phyloP scores from a whole-genome alignment of 2,113 vertebrate species.

The Ciconia maguari region DNA sequence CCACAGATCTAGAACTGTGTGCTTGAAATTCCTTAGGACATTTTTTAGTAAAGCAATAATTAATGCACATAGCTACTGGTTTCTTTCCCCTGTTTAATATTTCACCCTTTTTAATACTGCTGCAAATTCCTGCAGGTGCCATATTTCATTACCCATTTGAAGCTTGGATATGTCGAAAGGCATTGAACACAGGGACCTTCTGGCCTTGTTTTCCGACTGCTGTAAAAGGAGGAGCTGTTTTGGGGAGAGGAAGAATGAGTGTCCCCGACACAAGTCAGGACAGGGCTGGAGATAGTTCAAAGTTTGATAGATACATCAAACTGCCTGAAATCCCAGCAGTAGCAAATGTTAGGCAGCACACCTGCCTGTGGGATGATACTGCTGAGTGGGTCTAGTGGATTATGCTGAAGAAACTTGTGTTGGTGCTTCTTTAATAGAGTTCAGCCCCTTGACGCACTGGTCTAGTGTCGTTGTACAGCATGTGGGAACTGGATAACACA shows the following conservation, averaged over 20 bases:
- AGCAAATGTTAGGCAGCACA: not conserved
- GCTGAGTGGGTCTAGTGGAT: not conserved
- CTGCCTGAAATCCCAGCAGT: not conserved
- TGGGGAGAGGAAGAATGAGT: not conserved
- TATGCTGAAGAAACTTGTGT: not conserved
- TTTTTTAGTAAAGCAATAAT: not conserved
- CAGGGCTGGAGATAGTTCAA: not conserved
- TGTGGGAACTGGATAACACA: not conserved
- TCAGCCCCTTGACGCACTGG: not conserved
- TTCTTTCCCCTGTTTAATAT: not conserved
- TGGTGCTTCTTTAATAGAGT: not conserved
- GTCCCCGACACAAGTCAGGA: not conserved
- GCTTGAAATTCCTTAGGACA: not conserved
- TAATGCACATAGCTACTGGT: not conserved
- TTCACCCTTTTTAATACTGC: not conserved
- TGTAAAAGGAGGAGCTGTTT: not conserved
- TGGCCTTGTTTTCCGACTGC: not conserved
- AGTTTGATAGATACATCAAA: not conserved
- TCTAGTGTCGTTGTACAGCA: not conserved
- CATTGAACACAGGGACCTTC: not conserved
- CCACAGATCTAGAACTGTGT: not conserved
- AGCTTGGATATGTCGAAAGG: not conserved
- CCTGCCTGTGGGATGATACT: not conserved
- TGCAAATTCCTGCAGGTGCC: not conserved
- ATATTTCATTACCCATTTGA: not conserved